phyloP scores from a whole-genome alignment of 2,113 vertebrate genomes.

The Porphyrio hochstetteri region DNA sequence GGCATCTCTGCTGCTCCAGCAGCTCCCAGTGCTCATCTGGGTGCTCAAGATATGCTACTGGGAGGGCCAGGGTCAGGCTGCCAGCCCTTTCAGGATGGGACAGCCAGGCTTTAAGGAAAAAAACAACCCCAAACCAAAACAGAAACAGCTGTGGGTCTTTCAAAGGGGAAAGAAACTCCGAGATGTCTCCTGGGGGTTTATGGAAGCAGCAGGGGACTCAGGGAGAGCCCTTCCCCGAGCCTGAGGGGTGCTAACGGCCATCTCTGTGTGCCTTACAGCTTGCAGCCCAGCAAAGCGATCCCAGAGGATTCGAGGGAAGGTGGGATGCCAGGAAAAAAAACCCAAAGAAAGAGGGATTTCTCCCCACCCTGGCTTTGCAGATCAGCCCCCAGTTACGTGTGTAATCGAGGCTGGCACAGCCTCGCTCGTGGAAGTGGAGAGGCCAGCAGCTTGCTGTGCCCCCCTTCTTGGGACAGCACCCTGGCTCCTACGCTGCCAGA shows the following conservation, averaged over 20 bases:
- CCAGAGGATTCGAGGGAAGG: not conserved
- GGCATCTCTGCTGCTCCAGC: not conserved
- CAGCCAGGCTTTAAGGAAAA: not conserved
- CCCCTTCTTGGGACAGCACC: not conserved
- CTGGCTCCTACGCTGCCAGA: not conserved
- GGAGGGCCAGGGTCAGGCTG: not conserved
- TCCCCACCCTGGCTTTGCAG: not conserved
- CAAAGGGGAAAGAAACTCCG: not conserved
- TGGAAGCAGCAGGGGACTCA: not conserved
- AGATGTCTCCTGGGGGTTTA: not conserved
- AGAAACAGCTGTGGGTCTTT: not conserved
- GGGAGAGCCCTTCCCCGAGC: not conserved
- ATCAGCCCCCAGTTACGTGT: not conserved
- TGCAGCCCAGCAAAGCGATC: not conserved
- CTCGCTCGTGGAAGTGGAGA: not conserved
- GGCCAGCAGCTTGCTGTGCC: not conserved
- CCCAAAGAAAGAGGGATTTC: not conserved
- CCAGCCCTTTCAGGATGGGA: no score
- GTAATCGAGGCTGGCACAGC: not conserved
- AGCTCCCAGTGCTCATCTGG: not conserved
- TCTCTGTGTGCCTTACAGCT: not conserved
- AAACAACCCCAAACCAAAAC: no score
- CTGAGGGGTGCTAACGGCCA: not conserved
- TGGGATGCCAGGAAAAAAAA: not conserved
- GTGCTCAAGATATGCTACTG: fast-evolving